These are phyloP conservation scores for Cyphomyrus plagiostoma DNA, from an alignment of 2,113 vertebrate species.

Conservation along the genomic window DNA sequence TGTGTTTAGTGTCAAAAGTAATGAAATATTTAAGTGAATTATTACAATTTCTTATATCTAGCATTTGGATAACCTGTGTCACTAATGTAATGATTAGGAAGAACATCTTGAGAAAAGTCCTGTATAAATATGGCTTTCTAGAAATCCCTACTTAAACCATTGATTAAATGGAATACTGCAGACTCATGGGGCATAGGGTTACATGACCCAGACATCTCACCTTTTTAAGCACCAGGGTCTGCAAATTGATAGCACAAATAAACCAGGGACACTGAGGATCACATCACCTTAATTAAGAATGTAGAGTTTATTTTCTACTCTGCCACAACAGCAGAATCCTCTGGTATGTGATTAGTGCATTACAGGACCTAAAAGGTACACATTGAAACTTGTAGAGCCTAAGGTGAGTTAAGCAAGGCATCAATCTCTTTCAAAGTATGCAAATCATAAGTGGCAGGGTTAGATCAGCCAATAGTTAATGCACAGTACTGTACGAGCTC, in stretches of 20 bases:
- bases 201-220: not conserved
- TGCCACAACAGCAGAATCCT: not conserved
- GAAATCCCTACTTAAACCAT: not conserved
- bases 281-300: not conserved
- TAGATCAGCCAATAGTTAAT: not conserved
- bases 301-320: not conserved
- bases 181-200: not conserved
- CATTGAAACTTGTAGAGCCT: not conserved
- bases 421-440: not conserved
- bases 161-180: not conserved
- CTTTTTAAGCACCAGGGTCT: not conserved
- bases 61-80: not conserved
- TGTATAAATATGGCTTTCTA: not conserved
- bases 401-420: not conserved
- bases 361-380: not conserved
- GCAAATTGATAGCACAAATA: not conserved
- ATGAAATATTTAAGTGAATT: not conserved
- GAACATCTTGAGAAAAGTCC: not conserved
- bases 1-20: not conserved
- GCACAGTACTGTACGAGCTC: not conserved
- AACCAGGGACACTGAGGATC: not conserved
- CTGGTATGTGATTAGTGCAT: constrained; percentile 6
- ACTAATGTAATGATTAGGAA: not conserved
- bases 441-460: not conserved
- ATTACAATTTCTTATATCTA: not conserved